Percentiles rank a stretch among this genome's conserved stretches.
These are phyloP conservation scores for Rhinella marina DNA, from an alignment of 2,797 vertebrate species.

Conservation along the genomic window DNA sequence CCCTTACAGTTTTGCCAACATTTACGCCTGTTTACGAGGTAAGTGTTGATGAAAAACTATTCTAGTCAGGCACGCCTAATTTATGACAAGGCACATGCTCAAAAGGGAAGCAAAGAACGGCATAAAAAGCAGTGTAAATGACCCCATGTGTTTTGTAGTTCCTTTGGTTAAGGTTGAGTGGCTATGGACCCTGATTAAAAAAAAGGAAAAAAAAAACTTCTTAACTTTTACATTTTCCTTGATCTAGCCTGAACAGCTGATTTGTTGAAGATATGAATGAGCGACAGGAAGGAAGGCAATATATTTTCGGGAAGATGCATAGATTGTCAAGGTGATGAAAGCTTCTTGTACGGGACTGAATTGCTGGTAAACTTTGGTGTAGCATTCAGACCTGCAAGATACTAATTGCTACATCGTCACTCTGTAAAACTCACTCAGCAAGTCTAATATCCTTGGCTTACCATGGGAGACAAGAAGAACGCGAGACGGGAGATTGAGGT, in stretches of 20 bases:
- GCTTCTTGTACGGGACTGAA: neutral
- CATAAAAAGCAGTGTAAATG: too few species aligned
- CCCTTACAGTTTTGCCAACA: too few species aligned
- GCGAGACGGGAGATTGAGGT: constrained; percentile 46
- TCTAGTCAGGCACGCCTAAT: too few species aligned
- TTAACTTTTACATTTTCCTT: neutral
- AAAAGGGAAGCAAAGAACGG: too few species aligned
- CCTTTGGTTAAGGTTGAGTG: neutral
- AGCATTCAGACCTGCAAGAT: neutral
- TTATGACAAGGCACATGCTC: too few species aligned
- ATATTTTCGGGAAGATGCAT: neutral
- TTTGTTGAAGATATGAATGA: constrained; percentile 10
- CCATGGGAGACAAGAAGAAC: constrained; percentile 23
- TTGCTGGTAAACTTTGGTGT: constrained; percentile 15
- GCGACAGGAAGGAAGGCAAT: neutral
- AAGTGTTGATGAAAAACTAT: too few species aligned
- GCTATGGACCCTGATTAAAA: neutral
- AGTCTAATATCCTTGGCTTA: constrained; percentile 25
- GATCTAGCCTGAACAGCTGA: neutral
- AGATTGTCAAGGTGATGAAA: constrained; percentile 8
- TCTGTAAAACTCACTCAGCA: constrained; percentile 1
- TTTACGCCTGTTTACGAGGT: too few species aligned
- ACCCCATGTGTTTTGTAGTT: neutral
- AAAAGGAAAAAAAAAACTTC: neutral
- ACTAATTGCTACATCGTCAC: neutral